Base-by-base conservation (phyloP, 2,888 invertebrate species). In the Lordiphosa fenestrarum region DNA sequence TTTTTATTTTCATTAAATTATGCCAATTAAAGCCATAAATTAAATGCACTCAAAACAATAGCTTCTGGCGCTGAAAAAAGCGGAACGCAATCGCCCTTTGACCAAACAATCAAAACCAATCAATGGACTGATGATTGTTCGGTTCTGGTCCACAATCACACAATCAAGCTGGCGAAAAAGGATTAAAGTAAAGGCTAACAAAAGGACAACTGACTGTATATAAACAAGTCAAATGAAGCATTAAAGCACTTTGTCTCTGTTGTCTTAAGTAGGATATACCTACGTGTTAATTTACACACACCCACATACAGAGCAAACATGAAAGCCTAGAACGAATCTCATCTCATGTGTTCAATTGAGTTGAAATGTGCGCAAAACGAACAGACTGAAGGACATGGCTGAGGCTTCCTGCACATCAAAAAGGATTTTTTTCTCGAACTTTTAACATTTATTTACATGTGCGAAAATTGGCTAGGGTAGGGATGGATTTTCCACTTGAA, bases 171-270 rank as follows among this genome's bases (percentile, higher is more conserved):
- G 64, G 53, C 25, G 44, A 44, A 74, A 86, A 86, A 86, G 86
- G 86, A 86, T 86, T 87, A 86, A 84, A 86, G 85, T 81, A 77
- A 86, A 73, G 85, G 72, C 85, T 75, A 73, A 80, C 81, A 82
- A 81, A 78, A 69, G 74, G 81, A 57, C 75, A 75, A 65, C 71
- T 71, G 78, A 66, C 82, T 77, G 76, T 77, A 73, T 71, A 74
- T 73, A 86, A 80, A 82, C 86, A 84, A 73, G 71, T 61, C 86
- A 87, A 87, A 87, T 86, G 87, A 87, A 87, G 86, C 87, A 87
- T 87, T 84, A 87, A 86, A 76, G 74, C 82, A 83, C 84, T 81
- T 81, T 81, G 84, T 81, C 62, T 72, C 69, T 75, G 67, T 56
- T 78, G 66, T 66, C 66, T 66, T 25, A 49, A 41, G 65, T 55